Base-by-base conservation (phyloP, 1,140 invertebrate genomes). In the Sitophilus oryzae region DNA sequence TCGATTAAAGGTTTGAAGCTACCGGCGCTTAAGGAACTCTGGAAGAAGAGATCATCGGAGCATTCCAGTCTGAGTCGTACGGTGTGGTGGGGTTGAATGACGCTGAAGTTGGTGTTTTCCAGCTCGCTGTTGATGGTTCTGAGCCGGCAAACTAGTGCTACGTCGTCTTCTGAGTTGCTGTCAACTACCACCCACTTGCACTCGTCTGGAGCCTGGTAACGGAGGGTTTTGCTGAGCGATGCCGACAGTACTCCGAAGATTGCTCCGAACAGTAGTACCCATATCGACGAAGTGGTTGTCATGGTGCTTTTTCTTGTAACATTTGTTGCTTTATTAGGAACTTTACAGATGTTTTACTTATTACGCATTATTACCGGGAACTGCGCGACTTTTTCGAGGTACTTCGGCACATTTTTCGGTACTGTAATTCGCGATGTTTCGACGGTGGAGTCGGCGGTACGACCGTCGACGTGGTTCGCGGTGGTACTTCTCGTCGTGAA, bases 51-150 rank as follows among this genome's bases (percentile, higher is more conserved):
- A 11, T 83, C 82, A 67, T 90, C 86, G 71, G 85, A 90, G 75
- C 90, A 93, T 70, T 89, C 85, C 16, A 93, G 78, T 6, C 84
- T 76, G 58, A 93, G 73, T 5, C 86, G 77, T 2, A 91, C 88
- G 19, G 89, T 90, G 59, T 91, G 88, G 65, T 89, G 84, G n/a
- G 88, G 84, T 72, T 90, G 88, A 56, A 89, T 90, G 34, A 87
- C 85, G 73, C 86, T 89, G 70, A 93, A 91, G 65, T 93, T 93
- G 21, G 88, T 91, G 69, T 89, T 89, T 74, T 91, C 88, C 66
- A 91, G 74, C 74, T 91, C 88, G 68, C 88, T 90, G 73, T 91
- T 91, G 74, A 91, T 90, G 56, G 89, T 90, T 38, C 85, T 76
- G 48, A 93, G 71, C 55, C 84, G 79, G 65, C 90, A 93, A 51